phyloP scores from a whole-genome alignment of 2,888 invertebrate genomes.

The Diadromus collaris region DNA sequence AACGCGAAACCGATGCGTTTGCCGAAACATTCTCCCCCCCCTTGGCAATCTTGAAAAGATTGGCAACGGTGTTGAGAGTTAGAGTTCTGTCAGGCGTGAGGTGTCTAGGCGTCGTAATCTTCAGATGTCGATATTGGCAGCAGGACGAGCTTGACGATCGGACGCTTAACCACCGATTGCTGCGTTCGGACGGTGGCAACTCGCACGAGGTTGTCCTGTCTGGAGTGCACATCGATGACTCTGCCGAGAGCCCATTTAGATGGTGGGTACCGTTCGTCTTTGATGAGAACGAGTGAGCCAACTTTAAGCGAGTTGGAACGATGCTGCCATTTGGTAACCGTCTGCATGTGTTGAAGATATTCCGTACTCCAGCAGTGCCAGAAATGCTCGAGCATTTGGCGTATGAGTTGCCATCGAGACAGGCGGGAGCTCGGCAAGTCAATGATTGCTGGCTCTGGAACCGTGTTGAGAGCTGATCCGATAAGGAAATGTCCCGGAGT shows the following conservation, averaged over 20 bases:
- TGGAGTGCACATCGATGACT: constrained; percentile 11
- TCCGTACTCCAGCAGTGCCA: constrained; percentile 62
- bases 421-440: constrained; percentile 48
- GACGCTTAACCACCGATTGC: no score
- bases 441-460: constrained; percentile 59
- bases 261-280: constrained; percentile 30
- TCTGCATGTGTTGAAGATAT: constrained; percentile 62
- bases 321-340: constrained; percentile 54
- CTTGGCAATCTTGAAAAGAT: constrained; percentile 6
- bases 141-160: constrained; percentile 10
- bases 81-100: neutral
- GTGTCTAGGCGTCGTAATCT: neutral
- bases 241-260: constrained; percentile 29
- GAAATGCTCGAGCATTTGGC: constrained; percentile 56
- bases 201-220: constrained; percentile 1
- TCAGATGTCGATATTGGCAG: neutral
- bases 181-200: no score
- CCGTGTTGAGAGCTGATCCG: constrained; percentile 55
- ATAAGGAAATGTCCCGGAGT: no score
- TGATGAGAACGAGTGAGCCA: constrained; percentile 19
- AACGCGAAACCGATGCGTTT: no score
- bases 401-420: constrained; percentile 58
- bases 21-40: constrained; percentile 10
- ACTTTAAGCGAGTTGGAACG: neutral
- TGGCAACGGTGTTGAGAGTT: neutral